phyloP scores from a whole-genome alignment of 2,888 invertebrate species.

The Euspilapteryx auroguttella region DNA sequence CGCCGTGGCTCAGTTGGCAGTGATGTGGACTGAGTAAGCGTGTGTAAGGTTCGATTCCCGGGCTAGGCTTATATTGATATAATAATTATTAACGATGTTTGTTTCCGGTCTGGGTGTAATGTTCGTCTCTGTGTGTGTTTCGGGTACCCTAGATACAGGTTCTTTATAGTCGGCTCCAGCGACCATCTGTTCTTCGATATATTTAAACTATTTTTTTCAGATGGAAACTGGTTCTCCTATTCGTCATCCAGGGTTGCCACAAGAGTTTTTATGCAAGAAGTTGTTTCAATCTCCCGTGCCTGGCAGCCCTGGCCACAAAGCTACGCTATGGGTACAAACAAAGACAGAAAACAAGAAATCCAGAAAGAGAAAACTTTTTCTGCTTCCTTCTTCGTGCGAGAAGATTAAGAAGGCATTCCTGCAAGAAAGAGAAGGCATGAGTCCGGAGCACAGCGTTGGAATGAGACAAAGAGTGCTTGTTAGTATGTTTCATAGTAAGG shows the following conservation, averaged over 20 bases:
- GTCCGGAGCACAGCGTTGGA: conserved; percentile 19
- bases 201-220: too few species aligned
- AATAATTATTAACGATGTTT: too few species aligned
- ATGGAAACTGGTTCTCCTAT: conserved; percentile 39
- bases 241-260: conserved; percentile 19
- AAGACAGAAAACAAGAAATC: too few species aligned
- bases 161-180: too few species aligned
- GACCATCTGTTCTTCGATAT: too few species aligned
- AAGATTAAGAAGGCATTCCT: conserved; percentile 30
- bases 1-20: too few species aligned
- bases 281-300: conserved; percentile 34
- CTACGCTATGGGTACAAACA: conserved; percentile 7
- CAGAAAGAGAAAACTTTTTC: conserved; percentile 28
- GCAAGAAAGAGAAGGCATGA: conserved; percentile 23
- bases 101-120: too few species aligned
- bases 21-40: too few species aligned
- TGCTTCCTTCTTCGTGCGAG: conserved; percentile 23
- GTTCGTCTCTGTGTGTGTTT: too few species aligned
- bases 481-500: conserved; percentile 36
- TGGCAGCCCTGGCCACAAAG: conserved; percentile 12
- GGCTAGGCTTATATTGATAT: too few species aligned
- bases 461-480: conserved; percentile 33
- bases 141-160: too few species aligned
- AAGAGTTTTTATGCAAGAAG: conserved; percentile 33
- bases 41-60: too few species aligned